phyloP scores from a whole-genome alignment of 2,888 invertebrate genomes.

The Meiosimyza decipiens region DNA sequence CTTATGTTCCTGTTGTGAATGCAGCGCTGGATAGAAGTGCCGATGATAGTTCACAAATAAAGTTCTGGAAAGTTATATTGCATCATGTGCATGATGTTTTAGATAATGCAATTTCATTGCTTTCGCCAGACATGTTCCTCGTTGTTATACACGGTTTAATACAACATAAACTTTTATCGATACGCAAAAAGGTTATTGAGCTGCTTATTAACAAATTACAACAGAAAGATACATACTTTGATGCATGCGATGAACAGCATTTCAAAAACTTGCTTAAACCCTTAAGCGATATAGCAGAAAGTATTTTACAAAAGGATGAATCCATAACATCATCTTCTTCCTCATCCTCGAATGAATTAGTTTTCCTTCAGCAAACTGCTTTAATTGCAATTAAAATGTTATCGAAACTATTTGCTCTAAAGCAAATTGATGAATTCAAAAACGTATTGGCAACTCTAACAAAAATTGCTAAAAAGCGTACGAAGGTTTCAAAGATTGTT shows the following conservation, averaged over 20 bases:
- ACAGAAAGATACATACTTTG: constrained; percentile 73
- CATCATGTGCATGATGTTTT: constrained; percentile 83
- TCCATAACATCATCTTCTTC: constrained; percentile 52
- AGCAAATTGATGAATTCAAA: constrained; percentile 77
- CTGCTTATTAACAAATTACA: constrained; percentile 85
- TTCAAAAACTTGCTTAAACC: constrained; percentile 73
- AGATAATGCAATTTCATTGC: constrained; percentile 81
- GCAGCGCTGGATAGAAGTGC: constrained; percentile 73
- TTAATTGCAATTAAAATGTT: constrained; percentile 84
- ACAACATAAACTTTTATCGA: constrained; percentile 76
- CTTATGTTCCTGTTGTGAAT: constrained; percentile 75
- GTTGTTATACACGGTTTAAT: constrained; percentile 80
- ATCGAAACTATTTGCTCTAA: constrained; percentile 77
- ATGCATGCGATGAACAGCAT: constrained; percentile 68
- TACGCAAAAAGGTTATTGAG: constrained; percentile 86
- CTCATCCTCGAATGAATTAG: constrained; percentile 68
- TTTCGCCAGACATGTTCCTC: constrained; percentile 84
- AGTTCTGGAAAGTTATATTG: constrained; percentile 86
- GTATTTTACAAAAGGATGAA: constrained; percentile 67
- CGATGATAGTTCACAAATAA: constrained; percentile 68
- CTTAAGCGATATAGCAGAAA: constrained; percentile 72
- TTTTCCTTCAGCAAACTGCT: constrained; percentile 83
- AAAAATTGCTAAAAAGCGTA: constrained; percentile 62
- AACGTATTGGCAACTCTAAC: constrained; percentile 77
- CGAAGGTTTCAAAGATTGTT: constrained; percentile 64